phyloP scores from a whole-genome alignment of 1,140 invertebrate species.

The Dryas iulia region DNA sequence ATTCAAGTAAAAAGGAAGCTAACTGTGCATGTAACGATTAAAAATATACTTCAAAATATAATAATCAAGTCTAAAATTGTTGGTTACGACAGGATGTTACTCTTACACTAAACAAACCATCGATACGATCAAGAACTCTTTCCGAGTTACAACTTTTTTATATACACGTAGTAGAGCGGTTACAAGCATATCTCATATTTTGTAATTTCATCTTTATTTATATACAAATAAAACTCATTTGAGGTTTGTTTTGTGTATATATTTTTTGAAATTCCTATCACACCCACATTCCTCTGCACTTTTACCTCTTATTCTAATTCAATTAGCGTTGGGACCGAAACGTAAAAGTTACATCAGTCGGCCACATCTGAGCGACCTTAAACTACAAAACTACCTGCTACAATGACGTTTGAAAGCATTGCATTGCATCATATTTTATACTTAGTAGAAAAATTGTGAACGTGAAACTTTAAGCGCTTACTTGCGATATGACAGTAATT shows the following conservation, averaged over 20 bases:
- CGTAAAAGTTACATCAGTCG: conserved; percentile 8
- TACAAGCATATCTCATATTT: neutral
- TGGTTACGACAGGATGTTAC: neutral
- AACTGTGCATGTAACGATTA: neutral
- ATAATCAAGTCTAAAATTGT: too few relatives aligned
- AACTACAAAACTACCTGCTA: conserved; percentile 14
- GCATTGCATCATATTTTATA: conserved; percentile 16
- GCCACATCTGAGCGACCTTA: conserved; percentile 9
- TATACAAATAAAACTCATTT: neutral
- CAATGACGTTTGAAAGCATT: conserved; percentile 16
- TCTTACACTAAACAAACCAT: neutral
- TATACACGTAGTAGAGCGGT: neutral
- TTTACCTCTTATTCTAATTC: conserved; percentile 2
- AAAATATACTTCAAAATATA: too few relatives aligned
- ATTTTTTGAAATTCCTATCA: neutral
- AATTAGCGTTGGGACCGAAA: neutral
- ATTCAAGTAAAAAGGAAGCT: neutral
- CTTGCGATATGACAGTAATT: neutral
- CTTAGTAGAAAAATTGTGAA: neutral
- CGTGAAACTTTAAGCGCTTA: neutral
- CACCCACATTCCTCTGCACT: conserved; percentile 3
- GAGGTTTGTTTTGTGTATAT: neutral
- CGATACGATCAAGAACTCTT: neutral
- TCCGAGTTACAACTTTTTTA: neutral
- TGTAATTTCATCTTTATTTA: neutral